phyloP scores from a whole-genome alignment of 2,797 vertebrate genomes.

The Furcifer pardalis region DNA sequence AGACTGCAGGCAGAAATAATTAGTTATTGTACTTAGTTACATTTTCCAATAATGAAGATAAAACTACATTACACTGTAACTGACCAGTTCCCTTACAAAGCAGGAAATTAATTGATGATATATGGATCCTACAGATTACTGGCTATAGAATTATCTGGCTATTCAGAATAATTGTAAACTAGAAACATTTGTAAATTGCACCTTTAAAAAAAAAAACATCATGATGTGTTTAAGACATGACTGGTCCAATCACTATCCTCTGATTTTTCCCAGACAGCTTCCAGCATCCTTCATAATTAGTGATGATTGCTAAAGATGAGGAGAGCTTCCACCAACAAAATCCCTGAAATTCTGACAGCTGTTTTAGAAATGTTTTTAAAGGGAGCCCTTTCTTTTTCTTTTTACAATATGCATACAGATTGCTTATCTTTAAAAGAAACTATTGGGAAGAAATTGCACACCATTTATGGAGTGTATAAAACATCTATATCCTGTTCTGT shows the following conservation, averaged over 20 bases:
- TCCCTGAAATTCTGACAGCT: not conserved
- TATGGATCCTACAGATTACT: not conserved
- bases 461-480: slow-evolving; percentile 6
- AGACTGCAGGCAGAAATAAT: too few species aligned
- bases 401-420: not conserved
- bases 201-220: not conserved
- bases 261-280: not conserved
- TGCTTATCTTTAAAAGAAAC: not conserved
- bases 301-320: not conserved
- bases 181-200: not conserved
- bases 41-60: too few species aligned
- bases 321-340: not conserved
- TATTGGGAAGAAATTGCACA: not conserved
- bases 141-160: not conserved
- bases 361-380: not conserved
- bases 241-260: not conserved
- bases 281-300: not conserved
- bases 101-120: not conserved
- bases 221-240: not conserved
- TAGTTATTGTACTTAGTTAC: too few species aligned
- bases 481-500: not conserved
- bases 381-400: not conserved
- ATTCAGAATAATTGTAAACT: not conserved
- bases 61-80: too few species aligned
- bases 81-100: too few species aligned